Evolutionary conservation across 2,888 invertebrate species (phyloP).

Genomic region (Drosophila atripex): DNA sequence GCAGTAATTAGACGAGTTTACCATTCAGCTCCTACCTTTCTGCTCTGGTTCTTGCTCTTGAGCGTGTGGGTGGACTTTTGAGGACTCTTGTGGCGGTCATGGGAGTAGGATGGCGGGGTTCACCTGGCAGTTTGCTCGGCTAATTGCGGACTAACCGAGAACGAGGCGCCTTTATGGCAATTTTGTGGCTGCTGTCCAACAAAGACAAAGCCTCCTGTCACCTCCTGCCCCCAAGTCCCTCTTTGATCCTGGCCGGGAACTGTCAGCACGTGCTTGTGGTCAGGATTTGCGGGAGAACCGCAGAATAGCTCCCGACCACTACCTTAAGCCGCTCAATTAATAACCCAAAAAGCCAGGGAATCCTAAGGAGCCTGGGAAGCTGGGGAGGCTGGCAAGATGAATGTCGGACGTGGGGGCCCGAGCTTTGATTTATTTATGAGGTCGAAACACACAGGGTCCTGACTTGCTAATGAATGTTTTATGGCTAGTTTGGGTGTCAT

Average conservation of each 20-base stretch:
- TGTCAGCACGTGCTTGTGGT: constrained; percentile 44
- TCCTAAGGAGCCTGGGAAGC: background rate
- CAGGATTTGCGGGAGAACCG: constrained; percentile 27
- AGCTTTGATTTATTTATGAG: constrained; percentile 70
- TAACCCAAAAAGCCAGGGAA: constrained; percentile 53
- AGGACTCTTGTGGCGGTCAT: constrained; percentile 13
- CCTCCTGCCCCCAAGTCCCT: constrained; percentile 8
- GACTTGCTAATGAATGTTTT: constrained; percentile 68
- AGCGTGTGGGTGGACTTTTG: constrained; percentile 30
- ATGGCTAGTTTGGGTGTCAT: constrained; percentile 58
- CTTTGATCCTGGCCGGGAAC: constrained; percentile 9
- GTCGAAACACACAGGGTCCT: constrained; percentile 16
- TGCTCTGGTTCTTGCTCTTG: constrained; percentile 7
- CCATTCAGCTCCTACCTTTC: background rate
- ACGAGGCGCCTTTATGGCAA: constrained; percentile 53
- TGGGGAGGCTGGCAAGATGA: constrained; percentile 25
- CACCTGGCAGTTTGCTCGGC: constrained; percentile 50
- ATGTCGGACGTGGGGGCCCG: constrained; percentile 30
- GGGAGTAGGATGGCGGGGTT: constrained; percentile 17
- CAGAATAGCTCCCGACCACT: constrained; percentile 33
- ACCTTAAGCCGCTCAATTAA: constrained; percentile 70
- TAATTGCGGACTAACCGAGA: constrained; percentile 58
- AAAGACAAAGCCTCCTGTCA: constrained; percentile 21
- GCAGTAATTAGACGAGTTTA: background rate
- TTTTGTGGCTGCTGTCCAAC: constrained; percentile 44